Evolutionary conservation across 2,888 invertebrate species (phyloP).

Genomic region (Tetrapedia diversipes): DNA sequence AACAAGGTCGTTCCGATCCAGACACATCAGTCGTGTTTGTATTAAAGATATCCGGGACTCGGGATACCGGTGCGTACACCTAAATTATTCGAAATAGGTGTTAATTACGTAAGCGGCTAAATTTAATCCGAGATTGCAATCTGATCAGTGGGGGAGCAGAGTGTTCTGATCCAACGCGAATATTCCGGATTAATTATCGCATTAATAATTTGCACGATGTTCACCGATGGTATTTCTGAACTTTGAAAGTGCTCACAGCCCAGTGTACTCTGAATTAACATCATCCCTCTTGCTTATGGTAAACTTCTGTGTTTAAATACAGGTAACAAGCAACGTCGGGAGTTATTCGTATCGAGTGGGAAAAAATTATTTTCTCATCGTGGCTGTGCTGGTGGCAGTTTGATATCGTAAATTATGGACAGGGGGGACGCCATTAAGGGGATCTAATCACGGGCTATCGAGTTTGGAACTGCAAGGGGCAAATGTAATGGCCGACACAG

Average conservation of each 20-base stretch:
- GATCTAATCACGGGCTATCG: conserved; percentile 57
- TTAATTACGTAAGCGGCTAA: conserved; percentile 41
- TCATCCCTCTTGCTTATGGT: not conserved
- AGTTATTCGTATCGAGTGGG: not conserved
- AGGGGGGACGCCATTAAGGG: conserved; percentile 42
- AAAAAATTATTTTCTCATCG: not conserved
- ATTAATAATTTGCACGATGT: not conserved
- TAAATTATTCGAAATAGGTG: conserved; percentile 38
- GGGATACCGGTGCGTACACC: not conserved
- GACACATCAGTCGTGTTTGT: conserved; percentile 23
- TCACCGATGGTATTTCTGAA: not conserved
- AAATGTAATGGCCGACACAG: conserved; percentile 57
- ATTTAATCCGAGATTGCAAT: conserved; percentile 39
- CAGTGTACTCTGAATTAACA: not conserved
- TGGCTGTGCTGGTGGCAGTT: not conserved
- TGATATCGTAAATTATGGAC: conserved; percentile 44
- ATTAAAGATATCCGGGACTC: not conserved
- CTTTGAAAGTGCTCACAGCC: not conserved
- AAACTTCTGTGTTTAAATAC: too few species aligned
- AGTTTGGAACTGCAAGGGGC: conserved; percentile 45
- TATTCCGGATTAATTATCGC: conserved; percentile 33
- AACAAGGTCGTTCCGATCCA: conserved; percentile 16
- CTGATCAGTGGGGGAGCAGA: conserved; percentile 5
- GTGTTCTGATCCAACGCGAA: not conserved
- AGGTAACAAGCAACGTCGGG: too few species aligned